These are phyloP conservation scores for Ahaetulla prasina DNA, from an alignment of 2,113 vertebrate genomes.

Conservation along the genomic window DNA sequence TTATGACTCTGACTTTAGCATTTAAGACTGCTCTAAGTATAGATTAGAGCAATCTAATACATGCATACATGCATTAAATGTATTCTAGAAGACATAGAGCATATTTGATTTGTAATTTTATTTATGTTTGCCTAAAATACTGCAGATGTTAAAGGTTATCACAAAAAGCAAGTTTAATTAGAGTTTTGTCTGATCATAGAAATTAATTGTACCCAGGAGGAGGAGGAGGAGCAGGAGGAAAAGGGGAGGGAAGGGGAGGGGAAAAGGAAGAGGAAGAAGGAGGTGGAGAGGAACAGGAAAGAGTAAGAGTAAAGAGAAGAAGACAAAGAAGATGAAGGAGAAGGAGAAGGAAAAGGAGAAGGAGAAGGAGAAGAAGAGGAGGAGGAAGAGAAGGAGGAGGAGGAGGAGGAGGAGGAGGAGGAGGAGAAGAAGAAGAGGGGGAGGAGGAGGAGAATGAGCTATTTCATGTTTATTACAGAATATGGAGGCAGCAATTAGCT, in stretches of 20 bases:
- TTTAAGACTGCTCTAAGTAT: neutral
- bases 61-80: neutral
- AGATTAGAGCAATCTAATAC: too few relatives aligned
- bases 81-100: neutral
- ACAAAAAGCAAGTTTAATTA: neutral
- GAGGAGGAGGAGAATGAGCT: neutral
- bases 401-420: neutral
- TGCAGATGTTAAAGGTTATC: neutral
- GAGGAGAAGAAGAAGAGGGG: neutral
- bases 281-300: neutral
- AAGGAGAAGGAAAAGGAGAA: fast-evolving
- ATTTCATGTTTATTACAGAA: neutral
- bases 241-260: neutral
- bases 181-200: neutral
- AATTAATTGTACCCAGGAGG: neutral
- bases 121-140: neutral
- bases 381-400: neutral
- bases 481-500: neutral
- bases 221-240: neutral
- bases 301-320: too few relatives aligned
- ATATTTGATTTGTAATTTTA: neutral
- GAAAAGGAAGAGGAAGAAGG: neutral
- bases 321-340: too few relatives aligned
- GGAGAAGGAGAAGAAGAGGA: too few relatives aligned
- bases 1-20: neutral